phyloP scores from a whole-genome alignment of 2,888 invertebrate species.

The Chorisops tibialis region DNA sequence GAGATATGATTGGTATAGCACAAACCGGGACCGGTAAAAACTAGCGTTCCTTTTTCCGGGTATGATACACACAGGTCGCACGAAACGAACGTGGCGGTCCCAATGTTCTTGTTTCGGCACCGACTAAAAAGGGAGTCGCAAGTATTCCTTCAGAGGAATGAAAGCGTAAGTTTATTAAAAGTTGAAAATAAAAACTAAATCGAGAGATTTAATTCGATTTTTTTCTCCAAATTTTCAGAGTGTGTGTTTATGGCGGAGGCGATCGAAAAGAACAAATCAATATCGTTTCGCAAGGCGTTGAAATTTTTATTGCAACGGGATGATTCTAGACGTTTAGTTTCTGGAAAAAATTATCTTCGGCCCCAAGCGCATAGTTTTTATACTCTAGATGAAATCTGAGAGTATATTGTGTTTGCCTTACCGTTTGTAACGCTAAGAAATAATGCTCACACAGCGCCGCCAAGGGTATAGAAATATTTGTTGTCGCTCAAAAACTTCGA shows the following conservation, averaged over 20 bases:
- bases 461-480: too few relatives aligned
- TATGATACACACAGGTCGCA: slow-evolving; percentile 79
- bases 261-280: slow-evolving; percentile 75
- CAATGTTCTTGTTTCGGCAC: slow-evolving; percentile 83
- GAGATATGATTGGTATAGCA: slow-evolving; percentile 94
- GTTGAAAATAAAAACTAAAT: background rate
- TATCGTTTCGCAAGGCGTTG: slow-evolving; percentile 72
- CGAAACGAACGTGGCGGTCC: slow-evolving; percentile 73
- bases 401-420: too few relatives aligned
- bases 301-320: slow-evolving; percentile 94
- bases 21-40: slow-evolving; percentile 93
- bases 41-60: slow-evolving; percentile 91
- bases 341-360: slow-evolving; percentile 65
- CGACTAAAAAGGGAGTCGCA: slow-evolving; percentile 87
- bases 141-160: slow-evolving; percentile 84
- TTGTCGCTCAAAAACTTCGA: too few relatives aligned
- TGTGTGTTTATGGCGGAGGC: slow-evolving; percentile 91
- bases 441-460: too few relatives aligned
- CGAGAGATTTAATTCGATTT: background rate
- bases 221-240: slow-evolving; percentile 51
- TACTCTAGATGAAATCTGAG: too few relatives aligned
- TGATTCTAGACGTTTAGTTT: slow-evolving; percentile 87
- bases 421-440: too few relatives aligned
- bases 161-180: slow-evolving; percentile 62
- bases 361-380: too few relatives aligned